These are phyloP conservation scores for Oxycera nigricornis DNA, from an alignment of 2,888 invertebrate genomes.

Conservation along the genomic window DNA sequence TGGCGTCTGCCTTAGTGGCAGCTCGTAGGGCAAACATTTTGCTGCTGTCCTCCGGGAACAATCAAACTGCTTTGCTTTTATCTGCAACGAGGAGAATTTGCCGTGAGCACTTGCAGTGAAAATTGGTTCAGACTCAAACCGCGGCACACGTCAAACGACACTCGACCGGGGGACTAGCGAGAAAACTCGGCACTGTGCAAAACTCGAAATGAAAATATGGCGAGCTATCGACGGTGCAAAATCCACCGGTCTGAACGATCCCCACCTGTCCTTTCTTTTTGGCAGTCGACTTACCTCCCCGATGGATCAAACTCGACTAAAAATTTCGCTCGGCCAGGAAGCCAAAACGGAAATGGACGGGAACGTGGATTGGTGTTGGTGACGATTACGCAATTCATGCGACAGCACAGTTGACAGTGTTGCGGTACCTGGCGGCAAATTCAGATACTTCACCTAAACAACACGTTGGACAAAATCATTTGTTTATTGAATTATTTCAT, in stretches of 20 bases:
- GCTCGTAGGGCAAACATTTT: slow-evolving; percentile 53
- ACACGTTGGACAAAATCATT: too few species aligned
- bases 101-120: too few species aligned
- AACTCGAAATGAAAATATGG: neutral
- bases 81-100: neutral
- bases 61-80: neutral
- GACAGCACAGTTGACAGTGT: neutral
- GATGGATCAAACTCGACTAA: slow-evolving; percentile 27
- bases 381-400: neutral
- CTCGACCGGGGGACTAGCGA: neutral
- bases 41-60: too few species aligned
- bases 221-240: too few species aligned
- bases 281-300: slow-evolving; percentile 22
- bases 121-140: neutral
- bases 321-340: neutral
- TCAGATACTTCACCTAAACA: too few species aligned
- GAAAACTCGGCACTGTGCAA: neutral
- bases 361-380: neutral
- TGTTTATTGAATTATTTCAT: too few species aligned
- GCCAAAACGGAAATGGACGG: neutral
- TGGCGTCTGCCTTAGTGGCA: slow-evolving; percentile 54
- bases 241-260: neutral
- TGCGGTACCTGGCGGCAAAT: neutral
- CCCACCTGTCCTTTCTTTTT: neutral
- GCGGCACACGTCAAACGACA: neutral